Conservation (phyloP, 2,888 invertebrate genomes). For the Drosophila infuscata region DNA sequence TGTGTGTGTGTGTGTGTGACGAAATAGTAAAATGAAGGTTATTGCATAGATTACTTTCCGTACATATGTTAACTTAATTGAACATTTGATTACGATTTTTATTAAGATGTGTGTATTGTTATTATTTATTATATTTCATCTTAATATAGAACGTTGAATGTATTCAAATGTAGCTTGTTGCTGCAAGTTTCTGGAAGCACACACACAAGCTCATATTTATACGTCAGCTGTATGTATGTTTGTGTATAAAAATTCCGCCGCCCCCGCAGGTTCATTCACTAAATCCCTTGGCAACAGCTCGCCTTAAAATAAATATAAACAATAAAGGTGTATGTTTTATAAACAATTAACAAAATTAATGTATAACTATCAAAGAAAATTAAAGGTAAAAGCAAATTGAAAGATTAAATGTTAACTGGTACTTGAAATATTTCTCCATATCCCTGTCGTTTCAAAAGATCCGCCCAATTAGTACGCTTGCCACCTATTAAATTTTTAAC, state of each 20-base stretch:
- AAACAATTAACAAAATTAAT: background rate
- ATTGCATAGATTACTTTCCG: constrained; percentile 22
- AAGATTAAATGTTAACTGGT: background rate
- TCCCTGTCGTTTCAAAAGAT: constrained; percentile 2
- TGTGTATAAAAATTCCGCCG: constrained; percentile 48
- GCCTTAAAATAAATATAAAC: constrained; percentile 10
- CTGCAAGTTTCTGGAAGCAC: constrained; percentile 59
- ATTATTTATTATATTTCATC: background rate
- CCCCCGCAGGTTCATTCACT: constrained; percentile 31
- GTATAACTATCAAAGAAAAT: background rate
- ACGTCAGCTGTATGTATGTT: constrained; percentile 6
- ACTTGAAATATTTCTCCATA: background rate
- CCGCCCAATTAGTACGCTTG: constrained; percentile 15
- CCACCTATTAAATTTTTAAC: background rate
- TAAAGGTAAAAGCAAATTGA: background rate
- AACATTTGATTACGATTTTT: background rate
- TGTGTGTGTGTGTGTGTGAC: constrained; percentile 41
- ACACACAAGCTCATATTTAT: constrained; percentile 8
- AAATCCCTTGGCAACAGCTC: constrained; percentile 55
- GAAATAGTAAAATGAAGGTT: constrained; percentile 52
- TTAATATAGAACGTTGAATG: background rate
- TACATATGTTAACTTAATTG: background rate
- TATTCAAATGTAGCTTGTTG: constrained; percentile 32
- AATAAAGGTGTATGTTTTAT: background rate
- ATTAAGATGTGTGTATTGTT: background rate